These are phyloP conservation scores for Scartelaos histophorus DNA, from an alignment of 2,113 vertebrate species.

Conservation along the genomic window DNA sequence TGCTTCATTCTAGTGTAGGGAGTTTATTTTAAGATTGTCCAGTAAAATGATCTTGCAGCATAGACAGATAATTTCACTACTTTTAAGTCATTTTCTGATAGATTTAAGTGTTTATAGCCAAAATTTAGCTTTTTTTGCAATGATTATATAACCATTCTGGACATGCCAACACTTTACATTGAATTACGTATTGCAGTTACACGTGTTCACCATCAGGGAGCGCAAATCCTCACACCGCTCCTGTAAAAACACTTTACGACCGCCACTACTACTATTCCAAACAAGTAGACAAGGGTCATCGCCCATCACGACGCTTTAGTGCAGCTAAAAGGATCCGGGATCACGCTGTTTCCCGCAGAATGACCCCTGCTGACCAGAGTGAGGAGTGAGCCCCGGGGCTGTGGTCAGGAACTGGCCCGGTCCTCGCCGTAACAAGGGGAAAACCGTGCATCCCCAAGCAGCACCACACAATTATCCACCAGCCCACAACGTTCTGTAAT, in stretches of 20 bases:
- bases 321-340: constrained; percentile 39
- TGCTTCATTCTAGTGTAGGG: too few species aligned
- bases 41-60: too few species aligned
- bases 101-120: too few species aligned
- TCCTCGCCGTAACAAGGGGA: constrained; percentile 47
- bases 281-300: constrained; percentile 11
- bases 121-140: too few species aligned
- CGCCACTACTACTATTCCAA: constrained; percentile 4
- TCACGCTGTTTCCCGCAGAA: constrained; percentile 44
- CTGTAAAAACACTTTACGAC: constrained; percentile 19
- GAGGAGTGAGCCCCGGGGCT: constrained; percentile 36
- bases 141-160: background rate
- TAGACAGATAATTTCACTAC: too few species aligned
- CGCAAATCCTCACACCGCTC: background rate
- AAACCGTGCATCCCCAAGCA: constrained; percentile 55
- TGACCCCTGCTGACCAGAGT: constrained; percentile 56
- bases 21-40: too few species aligned
- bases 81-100: too few species aligned
- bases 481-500: constrained; percentile 62
- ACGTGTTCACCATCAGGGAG: background rate
- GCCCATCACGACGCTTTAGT: constrained; percentile 20
- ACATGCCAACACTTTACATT: background rate
- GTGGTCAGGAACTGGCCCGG: constrained; percentile 43
- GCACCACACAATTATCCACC: constrained; percentile 48
- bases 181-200: background rate